Conservation (phyloP, 2,113 vertebrate genomes). For the Ceuthmochares aereus region DNA sequence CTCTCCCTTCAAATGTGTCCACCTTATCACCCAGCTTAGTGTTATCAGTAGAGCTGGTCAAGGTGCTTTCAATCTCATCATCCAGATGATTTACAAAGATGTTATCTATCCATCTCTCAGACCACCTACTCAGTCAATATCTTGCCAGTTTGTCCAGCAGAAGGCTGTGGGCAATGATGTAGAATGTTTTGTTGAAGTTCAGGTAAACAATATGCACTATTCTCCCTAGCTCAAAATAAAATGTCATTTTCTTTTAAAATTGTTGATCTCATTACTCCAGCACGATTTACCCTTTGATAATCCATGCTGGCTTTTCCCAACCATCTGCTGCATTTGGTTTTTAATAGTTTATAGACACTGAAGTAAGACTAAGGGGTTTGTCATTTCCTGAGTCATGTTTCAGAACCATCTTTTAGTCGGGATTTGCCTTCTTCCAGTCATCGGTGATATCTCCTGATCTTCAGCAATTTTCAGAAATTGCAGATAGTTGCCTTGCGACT, state of each 20-base stretch:
- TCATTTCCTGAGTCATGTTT: background rate
- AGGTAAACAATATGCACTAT: background rate
- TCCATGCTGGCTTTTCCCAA: background rate
- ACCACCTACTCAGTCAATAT: too few relatives aligned
- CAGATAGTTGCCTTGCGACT: background rate
- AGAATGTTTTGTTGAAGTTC: background rate
- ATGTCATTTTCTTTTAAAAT: background rate
- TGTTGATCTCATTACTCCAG: background rate
- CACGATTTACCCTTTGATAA: background rate
- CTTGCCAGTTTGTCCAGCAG: background rate
- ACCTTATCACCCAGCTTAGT: background rate
- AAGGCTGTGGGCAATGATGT: background rate
- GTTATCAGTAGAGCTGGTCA: background rate
- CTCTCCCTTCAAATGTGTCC: background rate
- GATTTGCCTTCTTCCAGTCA: background rate
- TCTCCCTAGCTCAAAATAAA: background rate
- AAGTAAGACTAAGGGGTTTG: background rate
- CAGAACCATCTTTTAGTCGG: background rate
- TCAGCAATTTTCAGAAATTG: background rate
- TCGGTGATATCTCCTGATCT: background rate
- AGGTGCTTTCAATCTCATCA: background rate
- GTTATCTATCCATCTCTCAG: background rate
- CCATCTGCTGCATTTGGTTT: background rate
- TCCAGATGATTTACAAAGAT: background rate
- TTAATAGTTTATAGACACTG: background rate